Percentiles rank a stretch among this genome's conserved stretches.
These are phyloP conservation scores for Acrocephalus arundinaceus DNA, from an alignment of 2,113 vertebrate species.

Conservation along the genomic window DNA sequence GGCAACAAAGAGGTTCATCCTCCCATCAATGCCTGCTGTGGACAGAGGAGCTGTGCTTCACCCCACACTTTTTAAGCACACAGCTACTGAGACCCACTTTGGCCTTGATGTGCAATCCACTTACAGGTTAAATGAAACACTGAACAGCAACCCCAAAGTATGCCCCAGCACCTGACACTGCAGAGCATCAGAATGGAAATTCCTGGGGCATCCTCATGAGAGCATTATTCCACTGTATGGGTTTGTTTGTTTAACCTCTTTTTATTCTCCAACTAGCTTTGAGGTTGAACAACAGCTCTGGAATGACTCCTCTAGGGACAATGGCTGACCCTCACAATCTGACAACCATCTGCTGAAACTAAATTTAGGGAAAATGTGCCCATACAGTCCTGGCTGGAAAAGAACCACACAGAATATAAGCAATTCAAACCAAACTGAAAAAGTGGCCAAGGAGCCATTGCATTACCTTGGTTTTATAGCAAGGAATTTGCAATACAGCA, in stretches of 20 bases:
- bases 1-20: neutral
- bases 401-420: neutral
- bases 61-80: neutral
- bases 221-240: neutral
- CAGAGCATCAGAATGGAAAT: neutral
- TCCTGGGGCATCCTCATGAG: neutral
- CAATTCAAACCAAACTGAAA: neutral
- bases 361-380: neutral
- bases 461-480: neutral
- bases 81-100: neutral
- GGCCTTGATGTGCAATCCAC: neutral
- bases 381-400: neutral
- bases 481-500: neutral
- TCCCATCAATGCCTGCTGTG: fast-evolving
- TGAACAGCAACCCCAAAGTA: neutral
- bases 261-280: neutral
- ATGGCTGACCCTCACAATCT: neutral
- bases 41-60: neutral
- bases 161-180: neutral
- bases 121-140: neutral
- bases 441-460: neutral
- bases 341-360: conserved; percentile 17
- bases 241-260: neutral
- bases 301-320: neutral
- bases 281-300: neutral